Conservation (phyloP, 2,888 invertebrate genomes). For the Drymonia ruficornis region DNA sequence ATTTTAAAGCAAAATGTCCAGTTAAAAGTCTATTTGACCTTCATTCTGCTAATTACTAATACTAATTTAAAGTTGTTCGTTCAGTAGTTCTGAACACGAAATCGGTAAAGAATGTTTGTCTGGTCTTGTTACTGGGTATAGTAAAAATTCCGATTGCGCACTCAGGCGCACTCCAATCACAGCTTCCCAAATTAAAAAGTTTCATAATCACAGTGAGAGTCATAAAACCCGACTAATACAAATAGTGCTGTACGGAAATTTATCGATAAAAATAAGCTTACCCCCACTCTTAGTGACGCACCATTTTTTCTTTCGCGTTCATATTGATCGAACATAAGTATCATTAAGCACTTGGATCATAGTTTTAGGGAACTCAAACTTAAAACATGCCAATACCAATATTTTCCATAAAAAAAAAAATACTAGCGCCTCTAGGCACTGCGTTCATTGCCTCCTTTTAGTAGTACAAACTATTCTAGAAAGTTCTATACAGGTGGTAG, state of each 20-base stretch:
- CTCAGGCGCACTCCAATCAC: slow-evolving; percentile 40
- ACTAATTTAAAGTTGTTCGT: neutral
- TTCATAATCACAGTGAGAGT: slow-evolving; percentile 64
- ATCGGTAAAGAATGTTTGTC: neutral
- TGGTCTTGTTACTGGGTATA: slow-evolving; percentile 3
- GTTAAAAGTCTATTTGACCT: neutral
- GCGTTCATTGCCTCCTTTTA: no score
- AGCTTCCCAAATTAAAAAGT: slow-evolving; percentile 43
- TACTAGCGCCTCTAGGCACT: no score
- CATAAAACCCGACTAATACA: slow-evolving; percentile 68
- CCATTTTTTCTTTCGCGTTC: neutral
- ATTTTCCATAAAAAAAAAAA: no score
- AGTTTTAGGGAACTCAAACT: no score
- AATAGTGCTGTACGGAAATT: slow-evolving; percentile 65
- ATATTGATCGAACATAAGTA: no score
- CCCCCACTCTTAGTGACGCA: neutral
- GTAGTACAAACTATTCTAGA: no score
- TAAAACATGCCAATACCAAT: no score
- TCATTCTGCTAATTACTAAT: no score
- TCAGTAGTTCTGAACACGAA: neutral
- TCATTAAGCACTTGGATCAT: no score
- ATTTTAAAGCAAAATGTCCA: neutral
- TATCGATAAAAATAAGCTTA: slow-evolving; percentile 15
- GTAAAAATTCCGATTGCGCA: slow-evolving; percentile 22
- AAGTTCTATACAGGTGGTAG: no score